Conservation (phyloP, 2,113 vertebrate species). For the Microtus montanus region DNA sequence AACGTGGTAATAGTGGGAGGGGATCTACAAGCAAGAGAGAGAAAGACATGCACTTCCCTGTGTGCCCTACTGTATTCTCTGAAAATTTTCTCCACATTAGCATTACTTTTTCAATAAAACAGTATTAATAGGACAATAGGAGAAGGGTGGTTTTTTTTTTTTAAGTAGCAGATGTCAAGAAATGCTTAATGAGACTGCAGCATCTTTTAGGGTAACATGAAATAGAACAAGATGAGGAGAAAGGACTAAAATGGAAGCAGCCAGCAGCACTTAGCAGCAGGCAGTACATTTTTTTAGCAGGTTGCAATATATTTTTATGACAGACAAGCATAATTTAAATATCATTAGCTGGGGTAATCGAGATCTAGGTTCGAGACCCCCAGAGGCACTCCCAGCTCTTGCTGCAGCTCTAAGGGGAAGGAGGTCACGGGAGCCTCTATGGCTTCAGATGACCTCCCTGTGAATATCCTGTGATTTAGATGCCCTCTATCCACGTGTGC, state of each 20-base stretch:
- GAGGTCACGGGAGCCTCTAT: background rate
- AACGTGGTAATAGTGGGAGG: background rate
- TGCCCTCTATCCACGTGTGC: background rate
- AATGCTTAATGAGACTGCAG: constrained; percentile 61
- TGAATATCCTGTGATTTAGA: background rate
- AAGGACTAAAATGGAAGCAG: constrained; percentile 74
- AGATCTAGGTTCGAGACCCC: constrained; percentile 67
- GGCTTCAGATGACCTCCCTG: background rate
- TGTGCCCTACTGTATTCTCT: background rate
- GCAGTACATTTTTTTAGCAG: constrained; percentile 72
- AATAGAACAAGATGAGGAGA: constrained; percentile 68
- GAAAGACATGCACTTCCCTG: background rate
- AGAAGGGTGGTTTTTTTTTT: constrained; percentile 48
- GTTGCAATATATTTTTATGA: constrained; percentile 78
- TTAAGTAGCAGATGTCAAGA: constrained; percentile 76
- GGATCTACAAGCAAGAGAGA: background rate
- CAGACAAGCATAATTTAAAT: constrained; percentile 79
- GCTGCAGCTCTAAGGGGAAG: background rate
- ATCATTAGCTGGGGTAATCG: constrained; percentile 65
- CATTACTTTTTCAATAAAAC: constrained; percentile 65
- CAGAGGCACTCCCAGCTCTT: background rate
- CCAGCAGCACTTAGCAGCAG: constrained; percentile 73
- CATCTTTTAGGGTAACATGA: constrained; percentile 73
- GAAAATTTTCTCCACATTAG: background rate
- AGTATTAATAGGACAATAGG: constrained; percentile 73